Evolutionary conservation across 2,113 vertebrate species (phyloP).

Genomic region (Callipepla californica): DNA sequence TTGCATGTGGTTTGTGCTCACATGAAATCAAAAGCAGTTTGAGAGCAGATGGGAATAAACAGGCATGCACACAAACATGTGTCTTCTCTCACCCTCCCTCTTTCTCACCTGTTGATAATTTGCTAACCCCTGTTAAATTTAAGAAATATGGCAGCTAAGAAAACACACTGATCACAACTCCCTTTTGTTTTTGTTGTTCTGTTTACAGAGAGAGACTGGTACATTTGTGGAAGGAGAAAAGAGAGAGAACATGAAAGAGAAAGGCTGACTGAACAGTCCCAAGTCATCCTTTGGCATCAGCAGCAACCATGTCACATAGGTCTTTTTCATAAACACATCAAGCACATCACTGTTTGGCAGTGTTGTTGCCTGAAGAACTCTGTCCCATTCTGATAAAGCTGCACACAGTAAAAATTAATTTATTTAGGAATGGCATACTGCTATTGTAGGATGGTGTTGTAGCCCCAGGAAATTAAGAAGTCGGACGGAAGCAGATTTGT

Average conservation of each 20-base stretch:
- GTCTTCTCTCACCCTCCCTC: not conserved
- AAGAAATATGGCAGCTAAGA: not conserved
- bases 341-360: not conserved
- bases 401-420: not conserved
- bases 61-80: not conserved
- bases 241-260: not conserved
- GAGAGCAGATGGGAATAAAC: conserved; percentile 16
- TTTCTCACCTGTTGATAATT: conserved; percentile 33
- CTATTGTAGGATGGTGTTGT: not conserved
- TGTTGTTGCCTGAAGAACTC: rapidly evolving
- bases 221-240: not conserved
- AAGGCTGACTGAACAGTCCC: not conserved
- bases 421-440: rapidly evolving
- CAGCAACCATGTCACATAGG: rapidly evolving
- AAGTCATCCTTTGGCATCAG: too few relatives aligned
- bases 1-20: not conserved
- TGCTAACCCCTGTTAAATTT: not conserved
- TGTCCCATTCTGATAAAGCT: not conserved
- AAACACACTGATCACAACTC: not conserved
- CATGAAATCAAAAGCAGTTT: not conserved
- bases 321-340: rapidly evolving
- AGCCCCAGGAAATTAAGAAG: not conserved
- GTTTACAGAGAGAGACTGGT: not conserved
- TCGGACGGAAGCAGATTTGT: not conserved
- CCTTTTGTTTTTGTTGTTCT: not conserved